Conservation (phyloP, 2,888 invertebrate genomes). For the Eupithecia subfuscata region DNA sequence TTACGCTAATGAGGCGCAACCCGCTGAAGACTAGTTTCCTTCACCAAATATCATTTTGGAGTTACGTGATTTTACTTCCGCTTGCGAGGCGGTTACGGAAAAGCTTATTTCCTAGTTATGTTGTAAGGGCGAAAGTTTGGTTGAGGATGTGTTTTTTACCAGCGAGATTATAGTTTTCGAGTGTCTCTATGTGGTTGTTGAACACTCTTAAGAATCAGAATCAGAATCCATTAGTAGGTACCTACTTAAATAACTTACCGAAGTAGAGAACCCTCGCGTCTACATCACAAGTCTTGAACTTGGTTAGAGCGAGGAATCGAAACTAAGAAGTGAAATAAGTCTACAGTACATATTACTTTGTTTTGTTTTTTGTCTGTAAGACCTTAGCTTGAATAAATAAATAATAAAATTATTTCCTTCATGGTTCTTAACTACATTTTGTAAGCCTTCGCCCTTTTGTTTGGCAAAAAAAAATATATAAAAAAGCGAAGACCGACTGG, state of each 20-base stretch:
- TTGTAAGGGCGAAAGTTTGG: neutral
- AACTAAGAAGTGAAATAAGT: no score
- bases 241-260: no score
- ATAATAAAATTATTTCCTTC: no score
- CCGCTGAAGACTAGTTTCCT: constrained; percentile 33
- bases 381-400: no score
- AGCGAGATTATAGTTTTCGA: neutral
- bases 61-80: constrained; percentile 14
- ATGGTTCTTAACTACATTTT: neutral
- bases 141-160: neutral
- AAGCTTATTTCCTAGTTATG: neutral
- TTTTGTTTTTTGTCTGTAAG: no score
- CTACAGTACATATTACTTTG: no score
- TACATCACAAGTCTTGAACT: no score
- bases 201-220: neutral
- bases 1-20: constrained; percentile 58
- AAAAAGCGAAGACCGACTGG: neutral
- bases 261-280: no score
- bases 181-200: neutral
- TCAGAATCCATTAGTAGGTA: no score
- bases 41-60: constrained; percentile 35
- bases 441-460: neutral
- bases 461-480: neutral
- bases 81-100: neutral
- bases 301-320: no score